A percentile compares a stretch with the other conserved stretches of the same genome.
Evolutionary conservation across 2,888 invertebrate species (phyloP).

Genomic region (Eledona agricola): DNA sequence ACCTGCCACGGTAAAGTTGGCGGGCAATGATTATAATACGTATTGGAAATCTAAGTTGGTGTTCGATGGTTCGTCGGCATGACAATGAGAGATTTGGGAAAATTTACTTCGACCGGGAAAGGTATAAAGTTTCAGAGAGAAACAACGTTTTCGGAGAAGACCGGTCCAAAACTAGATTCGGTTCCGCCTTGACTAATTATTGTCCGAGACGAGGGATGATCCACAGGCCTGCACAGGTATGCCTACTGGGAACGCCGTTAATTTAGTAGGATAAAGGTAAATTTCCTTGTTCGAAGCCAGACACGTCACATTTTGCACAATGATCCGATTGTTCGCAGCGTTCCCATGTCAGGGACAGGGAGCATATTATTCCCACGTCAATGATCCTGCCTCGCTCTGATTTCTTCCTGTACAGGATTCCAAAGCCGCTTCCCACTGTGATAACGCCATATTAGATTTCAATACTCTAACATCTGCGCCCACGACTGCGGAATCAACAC

Average conservation of each 20-base stretch:
- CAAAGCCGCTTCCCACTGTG: constrained; percentile 11
- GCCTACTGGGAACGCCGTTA: constrained; percentile 19
- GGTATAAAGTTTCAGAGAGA: no score
- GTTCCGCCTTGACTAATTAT: not conserved
- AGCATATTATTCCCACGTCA: constrained; percentile 35
- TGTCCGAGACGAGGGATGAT: constrained; percentile 15
- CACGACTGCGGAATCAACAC: constrained; percentile 21
- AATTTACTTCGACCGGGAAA: no score
- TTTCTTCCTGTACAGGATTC: constrained; percentile 17
- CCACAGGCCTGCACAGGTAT: constrained; percentile 25
- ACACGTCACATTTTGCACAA: constrained; percentile 28
- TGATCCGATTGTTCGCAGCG: constrained; percentile 33
- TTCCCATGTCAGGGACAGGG: constrained; percentile 36
- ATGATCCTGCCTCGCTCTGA: constrained; percentile 22
- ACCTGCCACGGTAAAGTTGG: constrained; percentile 24
- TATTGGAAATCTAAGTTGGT: not conserved
- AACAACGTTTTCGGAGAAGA: no score
- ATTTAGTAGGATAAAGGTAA: constrained; percentile 22
- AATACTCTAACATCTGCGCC: constrained; percentile 5
- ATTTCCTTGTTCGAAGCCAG: constrained; percentile 22
- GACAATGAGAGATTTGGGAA: not conserved
- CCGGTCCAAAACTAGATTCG: constrained; percentile 14
- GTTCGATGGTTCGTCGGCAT: not conserved
- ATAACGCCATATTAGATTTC: constrained; percentile 28
- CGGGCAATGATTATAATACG: constrained; percentile 2